phyloP scores from a whole-genome alignment of 2,888 invertebrate genomes.

The Eilema griseolum region DNA sequence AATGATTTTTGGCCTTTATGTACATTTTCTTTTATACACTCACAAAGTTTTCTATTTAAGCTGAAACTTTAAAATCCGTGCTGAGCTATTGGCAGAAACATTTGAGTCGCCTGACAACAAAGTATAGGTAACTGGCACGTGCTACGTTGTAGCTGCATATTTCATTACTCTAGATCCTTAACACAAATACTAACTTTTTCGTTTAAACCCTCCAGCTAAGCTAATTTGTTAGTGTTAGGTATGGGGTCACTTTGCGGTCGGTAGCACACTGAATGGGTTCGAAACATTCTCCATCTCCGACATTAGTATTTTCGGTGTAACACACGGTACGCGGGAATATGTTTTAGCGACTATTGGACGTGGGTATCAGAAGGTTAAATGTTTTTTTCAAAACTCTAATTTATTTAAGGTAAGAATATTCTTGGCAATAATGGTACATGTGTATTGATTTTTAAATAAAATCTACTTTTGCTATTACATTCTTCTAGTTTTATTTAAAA shows the following conservation, averaged over 20 bases:
- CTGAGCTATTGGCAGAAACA: too few species aligned
- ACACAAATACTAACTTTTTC: too few species aligned
- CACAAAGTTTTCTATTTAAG: too few species aligned
- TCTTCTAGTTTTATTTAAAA: conserved; percentile 42
- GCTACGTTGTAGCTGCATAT: too few species aligned
- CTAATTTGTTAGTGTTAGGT: neutral
- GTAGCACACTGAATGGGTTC: neutral
- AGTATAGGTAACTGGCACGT: neutral
- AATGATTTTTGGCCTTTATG: too few species aligned
- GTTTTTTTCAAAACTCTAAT: conserved; percentile 25
- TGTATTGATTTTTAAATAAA: conserved; percentile 51
- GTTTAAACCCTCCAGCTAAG: neutral
- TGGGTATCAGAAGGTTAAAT: conserved; percentile 5
- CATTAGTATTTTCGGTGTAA: neutral
- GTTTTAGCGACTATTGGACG: neutral
- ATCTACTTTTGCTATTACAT: conserved; percentile 46
- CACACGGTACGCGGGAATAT: neutral
- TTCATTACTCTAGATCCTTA: too few species aligned
- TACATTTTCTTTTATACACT: too few species aligned
- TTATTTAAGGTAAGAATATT: conserved; percentile 3
- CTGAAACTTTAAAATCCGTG: too few species aligned
- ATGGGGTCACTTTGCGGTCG: neutral
- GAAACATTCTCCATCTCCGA: neutral
- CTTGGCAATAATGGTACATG: conserved; percentile 31
- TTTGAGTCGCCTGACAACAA: too few species aligned